phyloP scores from a whole-genome alignment of 2,888 invertebrate species.

The Patella pellucida region DNA sequence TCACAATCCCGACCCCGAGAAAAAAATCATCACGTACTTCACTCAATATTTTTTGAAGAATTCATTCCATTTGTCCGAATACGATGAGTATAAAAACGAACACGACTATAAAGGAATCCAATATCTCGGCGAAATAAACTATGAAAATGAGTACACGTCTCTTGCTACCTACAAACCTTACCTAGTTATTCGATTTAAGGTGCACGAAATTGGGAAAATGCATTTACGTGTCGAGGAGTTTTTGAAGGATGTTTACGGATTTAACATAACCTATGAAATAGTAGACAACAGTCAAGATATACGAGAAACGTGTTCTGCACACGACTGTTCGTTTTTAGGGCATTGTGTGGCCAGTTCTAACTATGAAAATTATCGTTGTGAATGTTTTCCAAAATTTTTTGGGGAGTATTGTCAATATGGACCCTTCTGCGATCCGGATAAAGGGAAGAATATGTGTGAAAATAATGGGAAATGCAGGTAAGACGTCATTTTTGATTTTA shows the following conservation, averaged over 20 bases:
- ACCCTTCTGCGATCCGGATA: slow-evolving; percentile 81
- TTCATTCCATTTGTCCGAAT: slow-evolving; percentile 57
- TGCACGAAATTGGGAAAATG: slow-evolving; percentile 74
- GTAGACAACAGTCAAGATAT: slow-evolving; percentile 69
- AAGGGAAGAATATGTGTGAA: slow-evolving; percentile 78
- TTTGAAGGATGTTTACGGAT: slow-evolving; percentile 88
- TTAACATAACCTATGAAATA: slow-evolving; percentile 92
- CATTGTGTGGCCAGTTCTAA: slow-evolving; percentile 82
- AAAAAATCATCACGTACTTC: slow-evolving; percentile 85
- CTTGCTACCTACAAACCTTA: slow-evolving; percentile 77
- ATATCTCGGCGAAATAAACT: slow-evolving; percentile 55
- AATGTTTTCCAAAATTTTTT: slow-evolving; percentile 85
- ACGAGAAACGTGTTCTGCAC: slow-evolving; percentile 78
- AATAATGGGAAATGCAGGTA: slow-evolving; percentile 90
- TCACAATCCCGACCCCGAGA: slow-evolving; percentile 75
- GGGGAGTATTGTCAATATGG: slow-evolving; percentile 86
- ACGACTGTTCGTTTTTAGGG: slow-evolving; percentile 87
- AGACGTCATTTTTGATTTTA: slow-evolving; percentile 48
- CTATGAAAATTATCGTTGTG: slow-evolving; percentile 82
- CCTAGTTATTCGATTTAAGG: slow-evolving; percentile 83
- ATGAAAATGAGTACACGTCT: slow-evolving; percentile 53
- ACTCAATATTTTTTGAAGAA: slow-evolving; percentile 84
- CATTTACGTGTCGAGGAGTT: slow-evolving; percentile 86
- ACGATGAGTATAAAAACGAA: slow-evolving; percentile 57
- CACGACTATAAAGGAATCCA: slow-evolving; percentile 45